phyloP scores from a whole-genome alignment of 2,888 invertebrate genomes.

The Serripes groenlandicus region DNA sequence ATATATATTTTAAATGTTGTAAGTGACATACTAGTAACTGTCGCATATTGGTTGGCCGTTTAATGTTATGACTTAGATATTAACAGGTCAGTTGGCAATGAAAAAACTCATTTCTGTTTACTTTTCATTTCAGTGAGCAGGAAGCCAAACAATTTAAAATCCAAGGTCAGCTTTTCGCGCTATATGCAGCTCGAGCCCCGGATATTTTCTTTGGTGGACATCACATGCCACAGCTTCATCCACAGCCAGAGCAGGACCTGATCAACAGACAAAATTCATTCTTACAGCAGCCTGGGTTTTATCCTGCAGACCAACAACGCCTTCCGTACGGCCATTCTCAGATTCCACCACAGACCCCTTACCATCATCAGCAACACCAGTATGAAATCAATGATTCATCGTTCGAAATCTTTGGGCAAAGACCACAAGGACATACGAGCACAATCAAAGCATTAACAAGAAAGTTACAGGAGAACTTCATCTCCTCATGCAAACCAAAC shows the following conservation, averaged over 20 bases:
- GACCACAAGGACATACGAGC: conserved; percentile 74
- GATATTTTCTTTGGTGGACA: conserved; percentile 78
- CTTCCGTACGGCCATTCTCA: conserved; percentile 45
- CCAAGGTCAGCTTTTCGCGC: conserved; percentile 83
- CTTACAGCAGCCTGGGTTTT: conserved; percentile 65
- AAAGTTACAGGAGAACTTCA: conserved; percentile 79
- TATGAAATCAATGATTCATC: conserved; percentile 32
- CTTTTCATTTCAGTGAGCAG: conserved; percentile 91
- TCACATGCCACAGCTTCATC: conserved; percentile 65
- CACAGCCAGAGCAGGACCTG: conserved; percentile 59
- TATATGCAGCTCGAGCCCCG: conserved; percentile 81
- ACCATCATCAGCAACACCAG: conserved; percentile 39
- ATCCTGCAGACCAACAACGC: conserved; percentile 39
- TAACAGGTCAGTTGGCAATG: no score
- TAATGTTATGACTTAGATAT: no score
- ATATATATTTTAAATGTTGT: no score
- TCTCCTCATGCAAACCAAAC: conserved; percentile 73
- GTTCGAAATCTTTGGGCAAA: conserved; percentile 39
- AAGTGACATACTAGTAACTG: no score
- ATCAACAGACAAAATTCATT: conserved; percentile 60
- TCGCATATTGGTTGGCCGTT: no score
- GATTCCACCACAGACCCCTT: conserved; percentile 25
- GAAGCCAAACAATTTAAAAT: conserved; percentile 97
- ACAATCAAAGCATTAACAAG: conserved; percentile 80
- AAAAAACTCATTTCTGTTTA: no score